Percentiles rank a stretch among this genome's conserved stretches.
phyloP scores from a whole-genome alignment of 1,140 invertebrate species.

The Ooceraea biroi region DNA sequence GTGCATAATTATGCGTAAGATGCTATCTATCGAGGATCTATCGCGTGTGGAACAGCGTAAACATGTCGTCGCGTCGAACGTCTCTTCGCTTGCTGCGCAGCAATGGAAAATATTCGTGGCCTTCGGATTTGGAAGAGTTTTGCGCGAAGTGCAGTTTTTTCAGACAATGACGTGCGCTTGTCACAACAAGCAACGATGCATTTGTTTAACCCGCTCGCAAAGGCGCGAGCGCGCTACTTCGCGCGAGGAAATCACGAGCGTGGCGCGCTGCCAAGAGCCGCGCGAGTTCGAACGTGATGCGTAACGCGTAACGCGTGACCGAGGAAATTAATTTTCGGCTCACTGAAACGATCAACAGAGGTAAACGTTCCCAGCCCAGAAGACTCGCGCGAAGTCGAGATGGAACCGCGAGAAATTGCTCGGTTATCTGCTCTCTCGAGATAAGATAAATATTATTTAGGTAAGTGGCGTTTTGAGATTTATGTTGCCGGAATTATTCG shows the following conservation, averaged over 20 bases:
- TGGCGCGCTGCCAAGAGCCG: constrained; percentile 64
- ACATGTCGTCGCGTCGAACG: not conserved
- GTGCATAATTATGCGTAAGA: not conserved
- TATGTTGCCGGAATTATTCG: not conserved
- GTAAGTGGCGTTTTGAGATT: not conserved
- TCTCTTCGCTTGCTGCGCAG: not conserved
- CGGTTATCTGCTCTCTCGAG: not conserved
- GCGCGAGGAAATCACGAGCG: constrained; percentile 54
- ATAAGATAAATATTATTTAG: not conserved
- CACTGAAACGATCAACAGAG: not conserved
- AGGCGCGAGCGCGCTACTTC: constrained; percentile 59
- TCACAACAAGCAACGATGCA: constrained; percentile 67
- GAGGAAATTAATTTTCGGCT: constrained; percentile 24
- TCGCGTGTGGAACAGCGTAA: not conserved
- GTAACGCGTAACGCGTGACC: constrained; percentile 17
- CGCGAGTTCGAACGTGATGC: constrained; percentile 51
- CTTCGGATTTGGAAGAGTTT: constrained; percentile 23
- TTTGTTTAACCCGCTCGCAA: constrained; percentile 61
- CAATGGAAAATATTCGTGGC: constrained; percentile 30
- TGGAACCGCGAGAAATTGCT: not conserved
- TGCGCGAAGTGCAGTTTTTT: constrained; percentile 62
- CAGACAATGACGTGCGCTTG: constrained; percentile 64
- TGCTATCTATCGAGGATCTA: no score
- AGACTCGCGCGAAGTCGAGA: not conserved
- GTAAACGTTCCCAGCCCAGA: not conserved